These are phyloP conservation scores for Melanotaenia nigrans DNA, from an alignment of 2,797 vertebrate species.

Conservation along the genomic window DNA sequence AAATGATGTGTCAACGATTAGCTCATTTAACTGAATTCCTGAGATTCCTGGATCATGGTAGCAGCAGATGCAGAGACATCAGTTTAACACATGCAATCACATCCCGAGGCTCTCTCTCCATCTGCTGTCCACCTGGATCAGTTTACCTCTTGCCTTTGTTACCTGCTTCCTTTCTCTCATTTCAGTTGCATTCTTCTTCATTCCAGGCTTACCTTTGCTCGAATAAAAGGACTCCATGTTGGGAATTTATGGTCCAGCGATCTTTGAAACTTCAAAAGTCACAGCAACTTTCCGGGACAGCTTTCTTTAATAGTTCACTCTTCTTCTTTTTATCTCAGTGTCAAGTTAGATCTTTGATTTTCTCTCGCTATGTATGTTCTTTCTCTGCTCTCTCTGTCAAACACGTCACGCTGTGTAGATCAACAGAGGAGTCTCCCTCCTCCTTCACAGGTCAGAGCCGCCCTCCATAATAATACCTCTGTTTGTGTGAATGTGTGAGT, in stretches of 20 bases:
- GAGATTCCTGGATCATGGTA: neutral
- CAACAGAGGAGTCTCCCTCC: conserved; percentile 60
- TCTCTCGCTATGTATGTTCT: conserved; percentile 35
- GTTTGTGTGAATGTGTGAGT: conserved; percentile 12
- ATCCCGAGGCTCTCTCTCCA: conserved; percentile 36
- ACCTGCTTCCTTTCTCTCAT: conserved; percentile 42
- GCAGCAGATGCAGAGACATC: conserved; percentile 29
- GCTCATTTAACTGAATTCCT: neutral
- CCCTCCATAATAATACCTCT: conserved; percentile 71
- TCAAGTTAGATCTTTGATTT: conserved; percentile 53
- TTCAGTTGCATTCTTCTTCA: conserved; percentile 36
- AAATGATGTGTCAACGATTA: neutral
- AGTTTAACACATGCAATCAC: conserved; percentile 41
- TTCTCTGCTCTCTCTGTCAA: conserved; percentile 58
- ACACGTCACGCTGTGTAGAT: conserved; percentile 65
- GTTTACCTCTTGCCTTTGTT: conserved; percentile 54
- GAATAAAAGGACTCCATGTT: conserved; percentile 79
- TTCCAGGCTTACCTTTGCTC: conserved; percentile 80
- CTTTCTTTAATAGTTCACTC: conserved; percentile 9
- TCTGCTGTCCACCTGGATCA: conserved; percentile 67
- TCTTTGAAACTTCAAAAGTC: conserved; percentile 51
- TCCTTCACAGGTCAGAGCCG: conserved; percentile 72
- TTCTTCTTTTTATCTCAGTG: conserved; percentile 39
- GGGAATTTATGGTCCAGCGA: conserved; percentile 39
- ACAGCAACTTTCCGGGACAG: neutral